These are phyloP conservation scores for Ophioderma brevispina DNA, from an alignment of 35 echinoderm and acorn worm species.

Conservation along the genomic window DNA sequence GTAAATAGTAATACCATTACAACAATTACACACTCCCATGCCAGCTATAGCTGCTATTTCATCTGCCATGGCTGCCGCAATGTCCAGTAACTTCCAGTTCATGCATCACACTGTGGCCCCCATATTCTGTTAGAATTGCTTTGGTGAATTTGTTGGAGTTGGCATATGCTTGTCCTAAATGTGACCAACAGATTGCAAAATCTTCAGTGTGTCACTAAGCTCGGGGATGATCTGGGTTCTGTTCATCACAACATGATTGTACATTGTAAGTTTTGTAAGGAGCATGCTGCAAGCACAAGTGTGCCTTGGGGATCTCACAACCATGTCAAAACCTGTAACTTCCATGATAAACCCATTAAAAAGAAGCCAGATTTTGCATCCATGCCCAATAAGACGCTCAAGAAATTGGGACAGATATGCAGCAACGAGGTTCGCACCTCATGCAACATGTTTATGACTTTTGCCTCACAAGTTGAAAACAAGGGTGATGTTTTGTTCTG, in stretches of 20 bases:
- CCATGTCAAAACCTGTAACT: neutral
- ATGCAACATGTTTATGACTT: neutral
- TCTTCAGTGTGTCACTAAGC: no score
- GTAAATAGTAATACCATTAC: no score
- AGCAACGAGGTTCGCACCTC: neutral
- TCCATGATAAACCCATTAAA: neutral
- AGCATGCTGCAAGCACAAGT: neutral
- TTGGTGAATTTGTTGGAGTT: no score
- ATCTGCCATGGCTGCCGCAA: no score
- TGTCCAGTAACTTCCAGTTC: no score
- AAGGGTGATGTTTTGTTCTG: neutral
- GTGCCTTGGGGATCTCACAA: neutral
- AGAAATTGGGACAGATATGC: neutral
- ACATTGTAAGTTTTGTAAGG: neutral
- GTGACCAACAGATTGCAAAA: no score
- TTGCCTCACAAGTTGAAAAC: neutral
- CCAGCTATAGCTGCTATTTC: no score
- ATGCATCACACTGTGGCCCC: no score
- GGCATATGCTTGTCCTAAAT: no score
- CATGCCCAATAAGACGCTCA: neutral
- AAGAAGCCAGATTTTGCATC: neutral
- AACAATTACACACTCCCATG: no score
- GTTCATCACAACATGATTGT: neutral
- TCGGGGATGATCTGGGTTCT: no score
- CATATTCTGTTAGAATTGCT: no score